Conservation (phyloP, 2,888 invertebrate species). For the Apomyelois bistriatella region DNA sequence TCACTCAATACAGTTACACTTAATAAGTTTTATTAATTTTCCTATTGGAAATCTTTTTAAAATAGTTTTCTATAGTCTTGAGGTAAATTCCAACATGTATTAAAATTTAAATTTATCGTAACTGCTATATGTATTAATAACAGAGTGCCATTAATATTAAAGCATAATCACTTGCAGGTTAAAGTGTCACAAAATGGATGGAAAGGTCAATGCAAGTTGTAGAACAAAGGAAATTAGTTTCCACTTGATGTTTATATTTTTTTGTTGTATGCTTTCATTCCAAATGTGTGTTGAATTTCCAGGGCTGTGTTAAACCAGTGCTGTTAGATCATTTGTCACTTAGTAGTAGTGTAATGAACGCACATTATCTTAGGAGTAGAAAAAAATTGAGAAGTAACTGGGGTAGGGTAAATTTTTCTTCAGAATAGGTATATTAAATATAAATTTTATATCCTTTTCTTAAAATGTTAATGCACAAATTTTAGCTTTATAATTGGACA, state of each 20-base stretch:
- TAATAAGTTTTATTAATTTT: background rate
- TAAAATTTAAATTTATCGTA: background rate
- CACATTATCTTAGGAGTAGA: background rate
- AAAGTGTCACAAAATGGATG: background rate
- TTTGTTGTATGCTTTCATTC: background rate
- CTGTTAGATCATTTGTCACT: background rate
- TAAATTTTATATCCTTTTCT: too few species aligned
- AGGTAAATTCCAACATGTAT: background rate
- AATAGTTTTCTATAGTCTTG: background rate
- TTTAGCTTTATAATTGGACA: too few species aligned
- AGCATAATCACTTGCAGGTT: background rate
- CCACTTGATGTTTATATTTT: background rate
- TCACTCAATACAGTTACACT: background rate
- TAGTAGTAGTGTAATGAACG: background rate
- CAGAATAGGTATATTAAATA: too few species aligned
- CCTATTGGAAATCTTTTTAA: background rate
- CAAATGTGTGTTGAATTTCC: background rate
- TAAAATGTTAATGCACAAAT: too few species aligned
- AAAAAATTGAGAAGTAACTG: background rate
- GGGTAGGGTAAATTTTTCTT: too few species aligned
- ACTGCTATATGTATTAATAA: too few species aligned
- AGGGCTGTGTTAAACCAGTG: constrained; percentile 8
- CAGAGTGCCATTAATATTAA: background rate
- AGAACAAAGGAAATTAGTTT: constrained; percentile 1
- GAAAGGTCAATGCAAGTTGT: background rate